phyloP scores from a whole-genome alignment of 2,888 invertebrate species.

The Chalcosyrphus nemorum region DNA sequence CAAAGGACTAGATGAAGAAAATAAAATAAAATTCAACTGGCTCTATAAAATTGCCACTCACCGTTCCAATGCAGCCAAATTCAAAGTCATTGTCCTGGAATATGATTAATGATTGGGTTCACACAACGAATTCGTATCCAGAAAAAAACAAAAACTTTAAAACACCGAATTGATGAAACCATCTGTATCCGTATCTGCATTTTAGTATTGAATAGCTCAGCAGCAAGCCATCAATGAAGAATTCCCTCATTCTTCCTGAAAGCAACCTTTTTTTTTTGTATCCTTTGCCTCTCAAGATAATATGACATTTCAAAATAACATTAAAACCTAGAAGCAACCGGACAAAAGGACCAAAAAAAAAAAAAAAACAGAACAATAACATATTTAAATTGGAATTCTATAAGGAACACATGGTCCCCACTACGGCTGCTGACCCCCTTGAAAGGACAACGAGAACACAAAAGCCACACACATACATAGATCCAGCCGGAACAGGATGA shows the following conservation, averaged over 20 bases:
- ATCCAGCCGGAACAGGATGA: conserved; percentile 2
- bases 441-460: conserved; percentile 38
- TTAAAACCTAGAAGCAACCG: background rate
- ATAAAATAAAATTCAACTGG: no score
- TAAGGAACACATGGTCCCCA: conserved; percentile 43
- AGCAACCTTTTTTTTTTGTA: background rate
- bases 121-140: background rate
- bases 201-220: background rate
- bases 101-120: background rate
- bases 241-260: background rate
- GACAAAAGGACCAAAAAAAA: background rate
- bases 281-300: background rate
- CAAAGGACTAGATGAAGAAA: no score
- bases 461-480: background rate
- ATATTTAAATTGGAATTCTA: conserved; percentile 51
- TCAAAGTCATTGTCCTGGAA: background rate
- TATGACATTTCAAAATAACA: conserved; percentile 4
- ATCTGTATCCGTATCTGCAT: background rate
- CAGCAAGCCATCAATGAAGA: no score
- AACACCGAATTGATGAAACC: background rate
- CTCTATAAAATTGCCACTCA: no score
- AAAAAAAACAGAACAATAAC: conserved; percentile 34
- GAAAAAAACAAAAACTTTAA: background rate
- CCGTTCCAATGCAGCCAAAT: no score
- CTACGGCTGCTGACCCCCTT: conserved; percentile 23